Evolutionary conservation across 2,797 vertebrate species (phyloP).

Genomic region (Melanotaenia parkinsoni): DNA sequence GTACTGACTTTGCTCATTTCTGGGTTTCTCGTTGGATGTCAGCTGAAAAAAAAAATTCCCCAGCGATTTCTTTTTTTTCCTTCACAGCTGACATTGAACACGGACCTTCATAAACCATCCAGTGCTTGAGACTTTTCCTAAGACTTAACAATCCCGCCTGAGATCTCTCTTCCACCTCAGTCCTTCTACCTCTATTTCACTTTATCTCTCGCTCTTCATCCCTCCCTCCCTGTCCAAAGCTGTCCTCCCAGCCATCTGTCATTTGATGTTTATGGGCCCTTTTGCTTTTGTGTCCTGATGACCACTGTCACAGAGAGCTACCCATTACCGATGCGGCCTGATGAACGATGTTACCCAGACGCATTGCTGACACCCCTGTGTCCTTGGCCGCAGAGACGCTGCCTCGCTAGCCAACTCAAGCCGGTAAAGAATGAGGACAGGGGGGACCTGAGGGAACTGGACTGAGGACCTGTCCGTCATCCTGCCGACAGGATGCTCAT

Average conservation of each 20-base stretch:
- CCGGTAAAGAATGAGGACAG: constrained; percentile 75
- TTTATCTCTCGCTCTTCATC: constrained; percentile 71
- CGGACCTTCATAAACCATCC: constrained; percentile 63
- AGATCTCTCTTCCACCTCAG: constrained; percentile 74
- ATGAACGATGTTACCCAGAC: constrained; percentile 81
- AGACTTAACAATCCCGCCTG: constrained; percentile 66
- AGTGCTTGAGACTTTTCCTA: constrained; percentile 57
- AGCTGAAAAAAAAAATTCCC: constrained; percentile 37
- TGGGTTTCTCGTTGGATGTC: constrained; percentile 17
- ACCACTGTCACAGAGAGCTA: constrained; percentile 84
- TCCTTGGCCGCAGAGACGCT: constrained; percentile 80
- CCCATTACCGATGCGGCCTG: constrained; percentile 83
- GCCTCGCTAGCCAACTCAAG: constrained; percentile 59
- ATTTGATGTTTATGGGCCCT: constrained; percentile 84
- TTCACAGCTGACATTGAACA: constrained; percentile 70
- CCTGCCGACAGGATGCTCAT: constrained; percentile 66
- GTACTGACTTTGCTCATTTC: constrained; percentile 12
- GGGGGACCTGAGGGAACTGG: constrained; percentile 68
- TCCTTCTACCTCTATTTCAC: constrained; percentile 71
- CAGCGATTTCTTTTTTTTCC: constrained; percentile 28
- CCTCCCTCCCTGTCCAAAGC: constrained; percentile 72
- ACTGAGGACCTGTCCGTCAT: constrained; percentile 79
- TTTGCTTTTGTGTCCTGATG: constrained; percentile 86
- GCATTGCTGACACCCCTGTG: constrained; percentile 77
- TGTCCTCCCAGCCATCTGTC: constrained; percentile 84